Percentiles rank a stretch among this genome's conserved stretches.
Evolutionary conservation across 1,140 invertebrate species (phyloP).

Genomic region (Hylaeus volcanicus): DNA sequence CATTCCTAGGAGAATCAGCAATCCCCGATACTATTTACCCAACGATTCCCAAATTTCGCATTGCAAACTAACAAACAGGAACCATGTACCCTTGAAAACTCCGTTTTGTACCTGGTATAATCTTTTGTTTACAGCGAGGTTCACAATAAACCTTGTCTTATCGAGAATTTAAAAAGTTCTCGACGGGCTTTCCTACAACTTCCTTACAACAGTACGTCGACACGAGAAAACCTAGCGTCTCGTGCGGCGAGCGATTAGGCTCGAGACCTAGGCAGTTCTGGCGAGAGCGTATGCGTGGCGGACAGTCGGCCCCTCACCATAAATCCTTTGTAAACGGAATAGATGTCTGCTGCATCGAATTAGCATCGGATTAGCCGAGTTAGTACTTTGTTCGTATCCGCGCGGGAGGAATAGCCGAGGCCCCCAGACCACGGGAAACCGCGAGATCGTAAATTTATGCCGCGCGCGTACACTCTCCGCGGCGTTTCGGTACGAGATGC

Average conservation of each 20-base stretch:
- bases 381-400: slow-evolving; percentile 59
- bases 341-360: slow-evolving; percentile 67
- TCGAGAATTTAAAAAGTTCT: no score
- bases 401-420: slow-evolving; percentile 21
- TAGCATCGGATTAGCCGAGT: slow-evolving; percentile 73
- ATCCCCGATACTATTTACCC: no score
- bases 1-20: no score
- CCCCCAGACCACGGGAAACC: neutral
- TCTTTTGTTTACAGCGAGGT: no score
- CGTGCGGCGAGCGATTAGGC: slow-evolving; percentile 44
- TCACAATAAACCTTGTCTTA: no score
- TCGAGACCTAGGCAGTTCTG: neutral
- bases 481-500: slow-evolving; percentile 39
- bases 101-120: no score
- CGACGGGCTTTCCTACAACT: no score
- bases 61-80: no score
- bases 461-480: slow-evolving; percentile 44
- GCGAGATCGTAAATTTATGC: slow-evolving; percentile 59
- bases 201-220: no score
- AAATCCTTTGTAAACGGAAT: slow-evolving; percentile 65
- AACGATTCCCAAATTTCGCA: no score
- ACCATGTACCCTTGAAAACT: no score
- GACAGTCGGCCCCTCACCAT: slow-evolving; percentile 33
- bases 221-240: slow-evolving; percentile 29
- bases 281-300: slow-evolving; percentile 2